phyloP scores from a whole-genome alignment of 1,140 invertebrate species.

The Metopolophium dirhodum region DNA sequence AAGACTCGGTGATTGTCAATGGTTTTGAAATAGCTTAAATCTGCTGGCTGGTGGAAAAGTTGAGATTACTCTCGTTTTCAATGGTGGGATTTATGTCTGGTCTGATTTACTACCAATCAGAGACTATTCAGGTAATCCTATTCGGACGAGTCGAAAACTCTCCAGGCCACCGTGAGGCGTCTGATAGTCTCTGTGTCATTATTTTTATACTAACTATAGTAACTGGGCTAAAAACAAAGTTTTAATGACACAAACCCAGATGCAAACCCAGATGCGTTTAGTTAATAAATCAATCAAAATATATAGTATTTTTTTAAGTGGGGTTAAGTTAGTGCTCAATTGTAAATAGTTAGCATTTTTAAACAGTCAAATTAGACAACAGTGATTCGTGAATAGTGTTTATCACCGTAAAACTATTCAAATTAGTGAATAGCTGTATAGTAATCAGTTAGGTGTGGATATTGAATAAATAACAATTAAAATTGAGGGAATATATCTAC shows the following conservation, averaged over 20 bases:
- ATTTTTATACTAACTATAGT: not conserved
- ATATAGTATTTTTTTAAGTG: not conserved
- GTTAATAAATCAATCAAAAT: not conserved
- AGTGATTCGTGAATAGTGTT: not conserved
- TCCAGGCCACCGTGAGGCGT: not conserved
- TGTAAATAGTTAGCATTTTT: not conserved
- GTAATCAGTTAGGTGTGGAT: not conserved
- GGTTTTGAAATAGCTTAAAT: constrained; percentile 8
- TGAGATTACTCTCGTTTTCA: constrained; percentile 14
- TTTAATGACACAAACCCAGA: not conserved
- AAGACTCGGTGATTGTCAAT: not conserved
- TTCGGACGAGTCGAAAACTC: not conserved
- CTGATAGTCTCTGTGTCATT: not conserved
- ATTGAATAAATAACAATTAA: not conserved
- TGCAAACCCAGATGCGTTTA: not conserved
- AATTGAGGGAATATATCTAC: not conserved
- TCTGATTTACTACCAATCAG: not conserved
- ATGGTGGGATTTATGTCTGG: not conserved
- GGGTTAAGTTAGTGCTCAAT: not conserved
- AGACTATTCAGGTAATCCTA: constrained; percentile 7
- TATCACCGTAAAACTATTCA: not conserved
- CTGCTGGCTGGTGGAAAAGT: not conserved
- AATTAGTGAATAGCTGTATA: not conserved
- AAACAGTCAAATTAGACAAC: not conserved
- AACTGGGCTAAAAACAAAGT: not conserved